phyloP scores from a whole-genome alignment of 1,140 invertebrate species.

The Andricus grossulariae region DNA sequence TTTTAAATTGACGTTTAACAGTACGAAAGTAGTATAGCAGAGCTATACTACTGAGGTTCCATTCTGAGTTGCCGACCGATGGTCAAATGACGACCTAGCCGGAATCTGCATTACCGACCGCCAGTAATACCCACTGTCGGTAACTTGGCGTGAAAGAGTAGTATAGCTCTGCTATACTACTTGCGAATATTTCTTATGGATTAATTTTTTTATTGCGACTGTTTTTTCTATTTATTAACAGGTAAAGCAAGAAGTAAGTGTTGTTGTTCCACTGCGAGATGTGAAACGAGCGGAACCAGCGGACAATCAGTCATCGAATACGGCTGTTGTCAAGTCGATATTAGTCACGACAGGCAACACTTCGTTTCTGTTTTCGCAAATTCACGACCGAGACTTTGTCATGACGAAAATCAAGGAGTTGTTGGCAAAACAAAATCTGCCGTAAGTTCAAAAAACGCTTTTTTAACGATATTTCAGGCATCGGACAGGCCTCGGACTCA shows the following conservation, averaged over 20 bases:
- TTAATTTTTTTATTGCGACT: constrained; percentile 1
- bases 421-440: constrained; percentile 77
- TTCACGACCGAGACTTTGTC: constrained; percentile 92
- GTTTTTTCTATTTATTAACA: constrained; percentile 67
- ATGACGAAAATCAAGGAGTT: constrained; percentile 93
- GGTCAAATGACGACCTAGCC: no score
- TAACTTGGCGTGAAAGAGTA: not conserved
- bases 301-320: constrained; percentile 79
- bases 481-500: not conserved
- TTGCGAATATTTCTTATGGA: not conserved
- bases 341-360: constrained; percentile 90
- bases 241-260: constrained; percentile 88
- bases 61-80: no score
- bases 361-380: constrained; percentile 92
- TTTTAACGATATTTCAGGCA: not conserved
- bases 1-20: constrained; percentile 1
- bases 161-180: not conserved
- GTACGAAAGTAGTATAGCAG: no score
- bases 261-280: constrained; percentile 93
- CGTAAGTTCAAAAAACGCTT: not conserved
- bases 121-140: not conserved
- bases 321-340: constrained; percentile 85
- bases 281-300: constrained; percentile 84
- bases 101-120: no score
- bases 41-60: no score